Evolutionary conservation across 2,113 vertebrate genomes (phyloP), one percentile per base, ranked within the genome.

Genomic region (Misgurnus mizolepis): DNA sequence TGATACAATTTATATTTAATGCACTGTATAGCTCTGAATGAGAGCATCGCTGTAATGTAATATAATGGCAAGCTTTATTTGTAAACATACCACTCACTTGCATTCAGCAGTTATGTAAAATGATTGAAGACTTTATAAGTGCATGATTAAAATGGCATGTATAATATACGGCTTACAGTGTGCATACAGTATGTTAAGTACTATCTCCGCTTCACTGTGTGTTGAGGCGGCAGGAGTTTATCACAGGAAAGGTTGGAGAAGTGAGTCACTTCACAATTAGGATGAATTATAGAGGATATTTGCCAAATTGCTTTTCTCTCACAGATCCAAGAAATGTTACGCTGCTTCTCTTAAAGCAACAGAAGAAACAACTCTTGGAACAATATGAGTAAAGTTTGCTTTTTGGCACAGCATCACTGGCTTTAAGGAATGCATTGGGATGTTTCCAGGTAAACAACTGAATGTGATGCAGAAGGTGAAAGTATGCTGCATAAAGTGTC

Each of bases 401-500:
- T 60, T 9, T 39, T 45, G 41, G 62, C 78, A 56, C 76, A 80
- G 62, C 76, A 78, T 68, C 64, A 76, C 4, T 18, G 58, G 50
- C 84, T 58, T 72, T 41, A 53, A 80, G 62, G 77, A 82, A 80
- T 87, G 82, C 49, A 62, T 49, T 67, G 55, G 53, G 61, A 83
- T 58, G 53, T 74, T 58, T 62, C 53, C 49, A 68, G 71, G 64
- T 56, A 81, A 17, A 39, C 43, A 68, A 49, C 56, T 60, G 61
- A 58, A 58, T 60, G 7, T 60, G 65, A 75, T 7, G 73, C 56
- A 55, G 76, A 39, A 45, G 67, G 64, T 15, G 67, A 50, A 49
- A 18, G 55, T 8, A 34, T 66, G 18, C 43, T 64, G 58, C 73
- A 60, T 69, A 4, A 77, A 55, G 50, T 17, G 60, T 68, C 53